Base-by-base conservation (phyloP, 2,113 vertebrate species). In the Clarias magur region DNA sequence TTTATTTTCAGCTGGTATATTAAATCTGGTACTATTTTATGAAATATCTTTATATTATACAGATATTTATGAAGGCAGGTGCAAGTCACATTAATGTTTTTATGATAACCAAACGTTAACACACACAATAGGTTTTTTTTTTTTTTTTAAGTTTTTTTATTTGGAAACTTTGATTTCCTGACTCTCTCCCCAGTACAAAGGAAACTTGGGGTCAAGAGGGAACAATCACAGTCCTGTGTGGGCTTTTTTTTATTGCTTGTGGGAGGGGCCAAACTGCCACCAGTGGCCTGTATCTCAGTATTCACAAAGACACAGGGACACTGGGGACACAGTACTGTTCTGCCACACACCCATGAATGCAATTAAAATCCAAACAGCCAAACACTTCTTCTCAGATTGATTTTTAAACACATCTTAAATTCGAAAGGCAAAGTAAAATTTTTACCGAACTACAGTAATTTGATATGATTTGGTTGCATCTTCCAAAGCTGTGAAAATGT, bases 201-300 rank as follows among this genome's bases (percentile, higher is more conserved):
- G 62, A 75, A 75, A 82, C 85, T 89, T 16, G 23, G 82, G 82
- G 85, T 84, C 56, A 65, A 72, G 84, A 83, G 60, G 60, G 87
- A 91, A 91, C 91, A 91, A 91, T 90, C 85, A 54, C 59, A 34
- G 88, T 54, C 67, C 87, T 91, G 91, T 91, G 82, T 89, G 82
- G 89, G 87, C 70, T 76, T 81, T 59, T 87, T 75, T 91, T 88
- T 91, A 87, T 89, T 60, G 84, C 73, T 54, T 85, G 84, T 89
- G 83, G 83, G 85, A 53, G 48, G 80, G 67, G 88, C 87, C 80
- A 88, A 86, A 79, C 67, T 76, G 80, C 19, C 87, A 86, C 87
- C 57, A 85, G 79, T 89, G 85, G 82, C 79, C 80, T 78, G 34
- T 85, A 85, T 88, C 85, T 85, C 88, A 85, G 60, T 83, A 67